phyloP scores from a whole-genome alignment of 2,888 invertebrate genomes.

The Chymomyza caudatula region DNA sequence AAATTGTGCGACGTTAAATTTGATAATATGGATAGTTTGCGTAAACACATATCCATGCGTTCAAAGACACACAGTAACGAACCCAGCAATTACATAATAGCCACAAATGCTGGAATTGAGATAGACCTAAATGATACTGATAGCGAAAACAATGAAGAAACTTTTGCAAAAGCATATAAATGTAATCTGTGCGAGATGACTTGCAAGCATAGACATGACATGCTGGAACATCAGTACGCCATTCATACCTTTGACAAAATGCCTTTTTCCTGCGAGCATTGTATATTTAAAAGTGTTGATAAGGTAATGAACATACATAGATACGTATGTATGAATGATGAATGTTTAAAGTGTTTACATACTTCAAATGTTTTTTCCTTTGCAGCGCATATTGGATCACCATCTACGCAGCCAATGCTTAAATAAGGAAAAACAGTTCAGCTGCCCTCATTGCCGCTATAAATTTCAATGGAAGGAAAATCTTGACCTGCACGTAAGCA shows the following conservation, averaged over 20 bases:
- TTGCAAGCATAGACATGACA: conserved; percentile 71
- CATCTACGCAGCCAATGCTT: conserved; percentile 51
- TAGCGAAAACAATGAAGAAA: conserved; percentile 60
- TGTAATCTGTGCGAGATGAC: conserved; percentile 70
- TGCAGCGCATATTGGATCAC: conserved; percentile 1
- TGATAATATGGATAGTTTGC: conserved; percentile 53
- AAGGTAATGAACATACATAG: conserved; percentile 64
- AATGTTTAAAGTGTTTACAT: neutral
- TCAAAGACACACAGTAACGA: conserved; percentile 25
- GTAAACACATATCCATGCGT: conserved; percentile 55
- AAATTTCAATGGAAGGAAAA: conserved; percentile 57
- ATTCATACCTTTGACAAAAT: conserved; percentile 78
- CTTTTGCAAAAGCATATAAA: conserved; percentile 42
- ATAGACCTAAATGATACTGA: conserved; percentile 76
- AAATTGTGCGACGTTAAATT: conserved; percentile 68
- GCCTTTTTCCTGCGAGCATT: conserved; percentile 79
- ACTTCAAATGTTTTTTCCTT: neutral
- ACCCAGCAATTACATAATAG: conserved; percentile 69
- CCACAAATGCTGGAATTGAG: conserved; percentile 75
- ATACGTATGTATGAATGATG: neutral
- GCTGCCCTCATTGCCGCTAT: conserved; percentile 47
- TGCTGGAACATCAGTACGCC: conserved; percentile 73
- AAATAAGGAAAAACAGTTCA: conserved; percentile 37
- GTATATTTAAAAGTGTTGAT: conserved; percentile 80
- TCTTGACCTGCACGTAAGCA: conserved; percentile 34